Evolutionary conservation across 1,140 invertebrate genomes (phyloP).

Genomic region (Drosophila arizonae): DNA sequence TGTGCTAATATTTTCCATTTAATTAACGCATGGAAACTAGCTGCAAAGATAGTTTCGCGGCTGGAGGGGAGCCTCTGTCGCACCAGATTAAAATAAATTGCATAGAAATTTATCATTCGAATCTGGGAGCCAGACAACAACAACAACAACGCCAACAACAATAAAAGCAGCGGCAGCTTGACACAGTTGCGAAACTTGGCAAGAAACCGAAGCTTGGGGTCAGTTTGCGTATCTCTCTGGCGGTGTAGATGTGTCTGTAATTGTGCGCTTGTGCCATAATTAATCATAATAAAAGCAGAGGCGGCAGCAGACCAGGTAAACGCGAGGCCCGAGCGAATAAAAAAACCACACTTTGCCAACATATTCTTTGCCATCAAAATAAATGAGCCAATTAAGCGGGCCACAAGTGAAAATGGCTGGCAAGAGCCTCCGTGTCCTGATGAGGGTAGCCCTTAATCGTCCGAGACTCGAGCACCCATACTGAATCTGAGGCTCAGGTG

Average conservation of each 20-base stretch:
- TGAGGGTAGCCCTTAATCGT: slow-evolving; percentile 45
- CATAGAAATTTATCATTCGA: slow-evolving; percentile 76
- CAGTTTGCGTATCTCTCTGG: slow-evolving; percentile 35
- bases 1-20: slow-evolving; percentile 79
- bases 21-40: slow-evolving; percentile 76
- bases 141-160: slow-evolving; percentile 39
- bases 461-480: slow-evolving; percentile 27
- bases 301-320: slow-evolving; percentile 36
- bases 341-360: slow-evolving; percentile 66
- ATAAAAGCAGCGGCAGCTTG: slow-evolving; percentile 50
- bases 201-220: slow-evolving; percentile 75
- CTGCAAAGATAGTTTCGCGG: slow-evolving; percentile 14
- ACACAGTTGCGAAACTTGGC: slow-evolving; percentile 73
- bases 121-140: slow-evolving; percentile 53
- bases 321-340: slow-evolving; percentile 23
- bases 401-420: slow-evolving; percentile 53
- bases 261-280: slow-evolving; percentile 54
- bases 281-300: slow-evolving; percentile 77
- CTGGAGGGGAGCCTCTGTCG: slow-evolving; percentile 36
- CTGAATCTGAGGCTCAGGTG: slow-evolving; percentile 53
- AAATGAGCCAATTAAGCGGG: slow-evolving; percentile 77
- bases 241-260: slow-evolving; percentile 3
- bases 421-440: slow-evolving; percentile 47
- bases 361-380: slow-evolving; percentile 79
- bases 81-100: slow-evolving; percentile 79